Evolutionary conservation across 2,888 invertebrate species (phyloP).

Genomic region (Congeria kusceri): DNA sequence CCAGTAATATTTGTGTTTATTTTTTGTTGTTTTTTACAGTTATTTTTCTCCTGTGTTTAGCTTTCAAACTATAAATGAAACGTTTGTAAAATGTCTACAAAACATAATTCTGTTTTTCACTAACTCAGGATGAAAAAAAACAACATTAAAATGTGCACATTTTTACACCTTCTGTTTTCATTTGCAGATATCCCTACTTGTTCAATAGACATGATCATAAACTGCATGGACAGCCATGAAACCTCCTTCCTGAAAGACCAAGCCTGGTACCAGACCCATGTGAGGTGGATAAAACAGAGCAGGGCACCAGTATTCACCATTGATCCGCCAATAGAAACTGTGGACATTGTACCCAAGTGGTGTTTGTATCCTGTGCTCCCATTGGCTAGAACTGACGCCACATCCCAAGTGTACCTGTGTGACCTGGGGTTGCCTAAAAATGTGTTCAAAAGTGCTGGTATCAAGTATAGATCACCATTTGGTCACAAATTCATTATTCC

Average conservation of each 20-base stretch:
- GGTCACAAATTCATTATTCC: conserved; percentile 93
- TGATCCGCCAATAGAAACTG: conserved; percentile 90
- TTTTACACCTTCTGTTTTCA: neutral
- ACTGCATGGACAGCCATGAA: conserved; percentile 83
- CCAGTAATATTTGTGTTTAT: too few species aligned
- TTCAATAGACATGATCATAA: conserved; percentile 83
- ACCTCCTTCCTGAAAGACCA: conserved; percentile 69
- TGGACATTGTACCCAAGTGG: conserved; percentile 87
- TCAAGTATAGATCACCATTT: conserved; percentile 94
- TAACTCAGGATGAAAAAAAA: too few species aligned
- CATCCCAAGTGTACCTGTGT: conserved; percentile 91
- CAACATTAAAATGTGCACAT: too few species aligned
- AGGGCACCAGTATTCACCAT: conserved; percentile 91
- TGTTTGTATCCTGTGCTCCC: conserved; percentile 91
- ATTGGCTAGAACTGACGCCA: conserved; percentile 88
- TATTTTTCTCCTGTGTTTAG: too few species aligned
- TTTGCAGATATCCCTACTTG: conserved; percentile 76
- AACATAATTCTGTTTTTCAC: too few species aligned
- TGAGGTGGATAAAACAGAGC: conserved; percentile 90
- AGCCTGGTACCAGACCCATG: conserved; percentile 87
- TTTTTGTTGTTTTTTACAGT: too few species aligned
- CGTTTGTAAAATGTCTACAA: too few species aligned
- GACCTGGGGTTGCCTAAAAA: conserved; percentile 93
- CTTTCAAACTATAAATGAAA: too few species aligned
- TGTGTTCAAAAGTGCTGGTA: conserved; percentile 91